Evolutionary conservation across 2,888 invertebrate species (phyloP).

Genomic region (Torymus tubicola): DNA sequence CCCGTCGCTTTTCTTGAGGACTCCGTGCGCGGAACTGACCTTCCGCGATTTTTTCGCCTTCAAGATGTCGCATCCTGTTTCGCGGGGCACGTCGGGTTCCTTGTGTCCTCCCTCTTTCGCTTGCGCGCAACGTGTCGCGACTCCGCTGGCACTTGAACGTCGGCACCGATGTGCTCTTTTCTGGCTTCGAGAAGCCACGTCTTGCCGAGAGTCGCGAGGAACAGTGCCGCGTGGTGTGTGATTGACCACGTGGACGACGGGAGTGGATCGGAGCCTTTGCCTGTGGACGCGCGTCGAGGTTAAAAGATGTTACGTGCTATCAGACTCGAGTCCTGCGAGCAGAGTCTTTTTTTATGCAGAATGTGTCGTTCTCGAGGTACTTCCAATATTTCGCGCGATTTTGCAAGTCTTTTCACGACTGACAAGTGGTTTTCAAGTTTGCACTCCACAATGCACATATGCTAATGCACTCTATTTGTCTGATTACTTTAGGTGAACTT

Average conservation of each 20-base stretch:
- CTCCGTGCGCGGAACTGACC: no score
- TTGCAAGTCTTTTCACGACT: no score
- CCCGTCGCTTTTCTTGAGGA: no score
- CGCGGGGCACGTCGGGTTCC: no score
- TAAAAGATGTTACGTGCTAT: slow-evolving; percentile 42
- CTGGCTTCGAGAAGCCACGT: no score
- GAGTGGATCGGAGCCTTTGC: not conserved
- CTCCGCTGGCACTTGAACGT: no score
- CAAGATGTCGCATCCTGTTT: no score
- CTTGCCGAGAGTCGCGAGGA: not conserved
- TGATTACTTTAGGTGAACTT: slow-evolving; percentile 94
- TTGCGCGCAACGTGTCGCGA: no score
- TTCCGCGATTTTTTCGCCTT: no score
- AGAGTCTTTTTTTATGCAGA: not conserved
- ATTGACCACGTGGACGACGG: slow-evolving; percentile 29
- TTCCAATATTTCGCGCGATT: not conserved
- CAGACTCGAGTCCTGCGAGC: not conserved
- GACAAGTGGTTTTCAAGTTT: not conserved
- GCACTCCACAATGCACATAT: no score
- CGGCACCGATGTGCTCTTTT: no score
- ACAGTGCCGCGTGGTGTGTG: not conserved
- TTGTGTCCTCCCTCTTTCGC: no score
- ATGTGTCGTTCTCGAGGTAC: slow-evolving; percentile 23
- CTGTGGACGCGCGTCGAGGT: slow-evolving; percentile 34
- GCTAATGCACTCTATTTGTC: not conserved